Conservation (phyloP, 2,888 invertebrate genomes). For the Bibio marci region DNA sequence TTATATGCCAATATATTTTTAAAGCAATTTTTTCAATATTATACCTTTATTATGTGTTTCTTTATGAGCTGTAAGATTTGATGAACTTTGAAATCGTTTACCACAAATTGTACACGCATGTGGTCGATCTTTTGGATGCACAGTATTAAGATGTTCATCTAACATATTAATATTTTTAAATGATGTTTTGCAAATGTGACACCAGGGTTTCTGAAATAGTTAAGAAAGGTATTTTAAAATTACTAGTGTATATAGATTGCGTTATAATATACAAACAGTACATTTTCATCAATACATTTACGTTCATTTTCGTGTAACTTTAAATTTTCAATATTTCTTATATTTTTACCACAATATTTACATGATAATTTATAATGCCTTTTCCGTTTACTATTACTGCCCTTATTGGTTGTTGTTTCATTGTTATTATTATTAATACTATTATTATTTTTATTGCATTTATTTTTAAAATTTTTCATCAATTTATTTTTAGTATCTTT, state of each 20-base stretch:
- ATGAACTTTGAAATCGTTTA: constrained; percentile 7
- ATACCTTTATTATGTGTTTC: constrained; percentile 6
- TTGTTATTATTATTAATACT: too few relatives aligned
- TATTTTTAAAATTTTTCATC: not conserved
- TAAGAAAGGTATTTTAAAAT: not conserved
- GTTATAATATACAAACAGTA: too few relatives aligned
- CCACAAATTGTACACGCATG: constrained; percentile 8
- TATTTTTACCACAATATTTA: constrained; percentile 1
- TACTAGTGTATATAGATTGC: too few relatives aligned
- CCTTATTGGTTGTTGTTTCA: not conserved
- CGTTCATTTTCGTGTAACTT: not conserved
- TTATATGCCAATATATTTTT: too few relatives aligned
- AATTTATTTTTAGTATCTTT: not conserved
- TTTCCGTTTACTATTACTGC: not conserved
- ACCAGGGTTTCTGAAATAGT: too few relatives aligned
- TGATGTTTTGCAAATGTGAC: constrained; percentile 1
- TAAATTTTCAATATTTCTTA: not conserved
- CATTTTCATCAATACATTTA: not conserved
- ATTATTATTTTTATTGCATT: too few relatives aligned
- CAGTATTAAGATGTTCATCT: constrained; percentile 1
- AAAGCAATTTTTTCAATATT: too few relatives aligned
- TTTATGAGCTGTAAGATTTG: constrained; percentile 9
- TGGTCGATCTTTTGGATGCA: constrained; percentile 1
- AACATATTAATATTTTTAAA: not conserved
- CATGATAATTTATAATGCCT: not conserved